Percentiles rank a stretch among this genome's conserved stretches.
These are phyloP conservation scores for Microchirus variegatus DNA, from an alignment of 2,797 vertebrate genomes.

Conservation along the genomic window DNA sequence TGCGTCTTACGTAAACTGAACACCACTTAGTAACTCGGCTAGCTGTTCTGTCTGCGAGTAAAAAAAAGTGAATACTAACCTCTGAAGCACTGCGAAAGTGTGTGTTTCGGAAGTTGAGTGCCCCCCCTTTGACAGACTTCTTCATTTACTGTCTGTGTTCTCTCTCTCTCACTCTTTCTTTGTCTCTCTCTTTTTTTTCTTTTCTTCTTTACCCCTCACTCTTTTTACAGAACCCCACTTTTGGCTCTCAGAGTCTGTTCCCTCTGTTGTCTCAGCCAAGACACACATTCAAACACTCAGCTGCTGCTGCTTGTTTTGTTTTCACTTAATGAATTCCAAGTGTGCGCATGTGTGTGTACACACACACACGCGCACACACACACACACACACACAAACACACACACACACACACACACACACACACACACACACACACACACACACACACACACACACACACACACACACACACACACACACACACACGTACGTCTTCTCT, in stretches of 20 bases:
- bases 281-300: conserved; percentile 73
- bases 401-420: conserved; percentile 28
- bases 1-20: conserved; percentile 14
- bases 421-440: conserved; percentile 27
- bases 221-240: conserved; percentile 63
- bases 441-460: too few relatives aligned
- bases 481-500: conserved; percentile 57
- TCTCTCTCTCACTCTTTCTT: conserved; percentile 19
- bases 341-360: conserved; percentile 29
- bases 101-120: conserved; percentile 55
- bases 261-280: conserved; percentile 75
- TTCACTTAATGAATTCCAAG: conserved; percentile 76
- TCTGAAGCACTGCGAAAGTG: conserved; percentile 9
- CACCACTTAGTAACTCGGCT: conserved; percentile 25
- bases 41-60: conserved; percentile 2
- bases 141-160: conserved; percentile 41
- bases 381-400: too few relatives aligned
- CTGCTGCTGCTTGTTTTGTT: conserved; percentile 76
- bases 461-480: conserved; percentile 24
- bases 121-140: conserved; percentile 48
- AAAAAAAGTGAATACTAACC: conserved; percentile 8
- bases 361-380: too few relatives aligned
- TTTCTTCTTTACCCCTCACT: not conserved
- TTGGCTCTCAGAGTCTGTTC: conserved; percentile 67
- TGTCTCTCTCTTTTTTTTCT: not conserved